These are phyloP conservation scores for Tetramorium simillimum DNA, from an alignment of 1,140 invertebrate genomes.

Conservation along the genomic window DNA sequence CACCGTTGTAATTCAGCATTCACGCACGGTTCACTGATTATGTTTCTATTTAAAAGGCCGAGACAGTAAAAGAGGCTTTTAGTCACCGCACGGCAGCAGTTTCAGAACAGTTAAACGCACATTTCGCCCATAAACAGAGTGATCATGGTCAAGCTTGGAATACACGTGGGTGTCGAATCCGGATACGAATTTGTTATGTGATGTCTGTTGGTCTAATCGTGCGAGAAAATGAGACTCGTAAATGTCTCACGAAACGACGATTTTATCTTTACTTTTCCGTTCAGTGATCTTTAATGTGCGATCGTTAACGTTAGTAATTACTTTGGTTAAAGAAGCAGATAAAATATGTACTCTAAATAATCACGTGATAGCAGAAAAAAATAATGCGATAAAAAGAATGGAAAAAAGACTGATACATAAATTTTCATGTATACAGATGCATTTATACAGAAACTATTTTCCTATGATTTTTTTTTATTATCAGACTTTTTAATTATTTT, in stretches of 20 bases:
- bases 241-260: background rate
- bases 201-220: background rate
- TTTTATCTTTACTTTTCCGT: background rate
- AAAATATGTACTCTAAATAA: background rate
- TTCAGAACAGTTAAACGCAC: slow-evolving; percentile 14
- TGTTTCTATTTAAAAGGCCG: slow-evolving; percentile 77
- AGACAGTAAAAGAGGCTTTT: slow-evolving; percentile 51
- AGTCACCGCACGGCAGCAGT: slow-evolving; percentile 55
- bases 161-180: slow-evolving; percentile 62
- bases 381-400: background rate
- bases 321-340: background rate
- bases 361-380: background rate
- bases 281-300: background rate
- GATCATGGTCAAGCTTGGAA: slow-evolving; percentile 54
- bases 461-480: background rate
- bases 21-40: slow-evolving; percentile 71
- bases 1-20: background rate
- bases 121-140: background rate
- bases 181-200: slow-evolving; percentile 27
- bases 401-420: background rate
- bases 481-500: background rate
- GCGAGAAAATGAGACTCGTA: background rate
- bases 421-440: background rate
- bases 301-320: background rate
- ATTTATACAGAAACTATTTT: background rate